Percentiles rank a stretch among this genome's conserved stretches.
Conservation (phyloP, 2,113 vertebrate species). For the Lophochroa leadbeateri region DNA sequence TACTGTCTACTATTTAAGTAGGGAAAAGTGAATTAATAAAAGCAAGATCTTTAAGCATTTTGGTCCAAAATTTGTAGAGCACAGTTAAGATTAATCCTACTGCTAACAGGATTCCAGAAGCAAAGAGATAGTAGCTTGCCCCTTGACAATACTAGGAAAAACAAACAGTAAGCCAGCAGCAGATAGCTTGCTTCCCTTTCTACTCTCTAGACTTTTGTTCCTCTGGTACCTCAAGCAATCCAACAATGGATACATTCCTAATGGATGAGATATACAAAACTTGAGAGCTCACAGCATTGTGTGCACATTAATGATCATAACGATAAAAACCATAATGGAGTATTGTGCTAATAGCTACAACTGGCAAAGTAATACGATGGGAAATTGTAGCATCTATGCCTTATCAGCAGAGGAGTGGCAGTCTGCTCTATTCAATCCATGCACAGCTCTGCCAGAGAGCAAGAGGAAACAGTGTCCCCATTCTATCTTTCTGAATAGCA, state of each 20-base stretch:
- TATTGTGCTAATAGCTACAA: neutral
- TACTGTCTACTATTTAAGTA: neutral
- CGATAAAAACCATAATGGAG: neutral
- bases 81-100: neutral
- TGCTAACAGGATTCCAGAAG: neutral
- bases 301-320: neutral
- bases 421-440: neutral
- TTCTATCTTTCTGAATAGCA: slow-evolving; percentile 23
- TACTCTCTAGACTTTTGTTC: neutral
- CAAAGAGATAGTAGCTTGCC: neutral
- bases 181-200: neutral
- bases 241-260: neutral
- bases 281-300: neutral
- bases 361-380: neutral
- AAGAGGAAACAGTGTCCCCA: neutral
- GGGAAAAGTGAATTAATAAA: neutral
- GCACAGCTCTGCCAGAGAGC: neutral
- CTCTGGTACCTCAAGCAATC: neutral
- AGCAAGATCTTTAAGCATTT: neutral
- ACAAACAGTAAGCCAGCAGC: neutral
- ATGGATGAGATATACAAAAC: neutral
- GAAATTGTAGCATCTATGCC: neutral
- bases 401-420: slow-evolving; percentile 5
- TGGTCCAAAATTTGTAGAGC: neutral
- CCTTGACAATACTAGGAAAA: neutral